Conservation (phyloP, 2,888 invertebrate species). For the Cryptus viduatorius region DNA sequence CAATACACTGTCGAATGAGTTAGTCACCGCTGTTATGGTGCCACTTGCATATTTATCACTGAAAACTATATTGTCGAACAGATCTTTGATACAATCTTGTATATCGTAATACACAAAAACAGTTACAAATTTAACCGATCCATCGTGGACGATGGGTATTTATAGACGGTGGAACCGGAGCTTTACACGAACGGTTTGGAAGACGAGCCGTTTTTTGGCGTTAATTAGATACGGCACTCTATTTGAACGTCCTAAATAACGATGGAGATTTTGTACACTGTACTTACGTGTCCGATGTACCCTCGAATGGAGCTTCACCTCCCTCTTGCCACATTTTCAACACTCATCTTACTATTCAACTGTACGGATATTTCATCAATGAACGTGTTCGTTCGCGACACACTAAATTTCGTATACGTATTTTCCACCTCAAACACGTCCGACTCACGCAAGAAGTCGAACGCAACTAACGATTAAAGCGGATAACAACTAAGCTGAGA, state of each 20-base stretch:
- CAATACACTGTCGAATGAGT: constrained; percentile 21
- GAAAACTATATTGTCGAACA: neutral
- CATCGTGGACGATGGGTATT: constrained; percentile 10
- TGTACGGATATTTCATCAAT: constrained; percentile 51
- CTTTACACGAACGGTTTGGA: constrained; percentile 8
- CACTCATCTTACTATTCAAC: constrained; percentile 72
- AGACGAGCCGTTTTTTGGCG: constrained; percentile 5
- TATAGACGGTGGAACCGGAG: constrained; percentile 26
- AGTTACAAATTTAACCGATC: neutral
- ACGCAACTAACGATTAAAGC: constrained; percentile 70
- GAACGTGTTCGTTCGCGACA: constrained; percentile 6
- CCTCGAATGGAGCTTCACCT: constrained; percentile 81
- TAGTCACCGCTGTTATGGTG: constrained; percentile 16
- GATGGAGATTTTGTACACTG: neutral
- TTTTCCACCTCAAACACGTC: constrained; percentile 51
- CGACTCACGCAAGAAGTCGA: constrained; percentile 66
- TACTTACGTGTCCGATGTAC: constrained; percentile 79
- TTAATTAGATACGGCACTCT: constrained; percentile 35
- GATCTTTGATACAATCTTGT: constrained; percentile 1
- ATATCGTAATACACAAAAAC: neutral
- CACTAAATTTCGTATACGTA: constrained; percentile 29
- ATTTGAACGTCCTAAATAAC: constrained; percentile 7
- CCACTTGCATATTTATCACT: constrained; percentile 27
- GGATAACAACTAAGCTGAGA: constrained; percentile 70
- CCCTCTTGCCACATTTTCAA: constrained; percentile 82